Base-by-base conservation (phyloP, 2,797 vertebrate genomes). In the Sphaeramia orbicularis region DNA sequence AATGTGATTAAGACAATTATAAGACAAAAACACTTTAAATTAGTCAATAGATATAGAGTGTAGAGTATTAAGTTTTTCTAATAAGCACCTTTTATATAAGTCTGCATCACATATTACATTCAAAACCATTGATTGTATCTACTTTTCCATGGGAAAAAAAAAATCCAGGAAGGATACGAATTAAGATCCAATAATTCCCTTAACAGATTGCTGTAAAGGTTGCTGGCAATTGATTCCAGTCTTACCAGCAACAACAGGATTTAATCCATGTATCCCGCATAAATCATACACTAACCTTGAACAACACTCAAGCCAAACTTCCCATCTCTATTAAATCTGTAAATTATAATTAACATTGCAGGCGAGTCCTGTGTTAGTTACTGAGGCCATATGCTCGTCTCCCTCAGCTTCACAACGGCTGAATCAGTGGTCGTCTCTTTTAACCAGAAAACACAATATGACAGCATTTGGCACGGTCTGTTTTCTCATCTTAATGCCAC, bases 401-500 rank as follows among this genome's bases (percentile, higher is more conserved):
- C 88, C 77, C 78, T 75, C 63, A 57, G 82, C 73, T 80, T 84
- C 82, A 54, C 84, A 85, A 74, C 85, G 86, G 89, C 89, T 88
- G 87, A 91, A 86, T 90, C 79, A 83, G 79, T 85, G 80, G 70
- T 75, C 32, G 71, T 87, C 82, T 89, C 83, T 87, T 90, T 91
- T 85, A 86, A 89, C 86, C 84, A 85, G 88, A 86, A 87, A 92
- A 91, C 80, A 83, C 86, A 89, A 84, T 86, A 80, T 87, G 90
- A 91, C 87, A 85, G 85, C 65, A 18, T 86, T 91, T 93, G 88
- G 90, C 88, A 86, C 57, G 61, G 81, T 52, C 72, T 16, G 27
- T 58, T 54, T 63, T 68, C 81, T 83, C 81, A 70, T 86, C 80
- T 86, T 80, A 82, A 78, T 75, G 48, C 65, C 48, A 37, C 48